Evolutionary conservation across 2,113 vertebrate species (phyloP).

Genomic region (Pomatorhinus ruficollis): DNA sequence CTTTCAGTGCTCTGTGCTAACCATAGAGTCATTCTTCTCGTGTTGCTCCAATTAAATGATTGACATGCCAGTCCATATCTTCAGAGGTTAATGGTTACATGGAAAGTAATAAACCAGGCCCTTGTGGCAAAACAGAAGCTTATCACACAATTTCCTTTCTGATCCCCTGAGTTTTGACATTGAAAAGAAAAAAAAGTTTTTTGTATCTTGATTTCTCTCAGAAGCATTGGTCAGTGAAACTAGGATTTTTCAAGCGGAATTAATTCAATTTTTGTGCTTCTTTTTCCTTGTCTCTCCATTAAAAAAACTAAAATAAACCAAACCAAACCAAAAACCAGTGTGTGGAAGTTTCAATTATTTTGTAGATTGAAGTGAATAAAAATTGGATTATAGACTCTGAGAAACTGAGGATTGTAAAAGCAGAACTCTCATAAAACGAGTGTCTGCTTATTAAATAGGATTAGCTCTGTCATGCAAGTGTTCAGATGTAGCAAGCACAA

Average conservation of each 20-base stretch:
- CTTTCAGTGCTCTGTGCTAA: background rate
- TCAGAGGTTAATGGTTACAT: background rate
- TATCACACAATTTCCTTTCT: background rate
- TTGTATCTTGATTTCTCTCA: background rate
- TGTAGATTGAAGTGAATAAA: constrained; percentile 11
- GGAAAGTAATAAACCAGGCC: background rate
- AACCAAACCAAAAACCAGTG: background rate
- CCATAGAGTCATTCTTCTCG: background rate
- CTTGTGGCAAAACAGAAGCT: background rate
- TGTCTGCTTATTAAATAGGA: constrained; percentile 34
- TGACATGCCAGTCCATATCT: background rate
- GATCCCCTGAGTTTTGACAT: background rate
- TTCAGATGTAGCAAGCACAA: background rate
- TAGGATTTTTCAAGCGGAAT: background rate
- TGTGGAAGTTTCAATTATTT: background rate
- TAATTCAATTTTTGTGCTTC: background rate
- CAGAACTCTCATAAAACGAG: background rate
- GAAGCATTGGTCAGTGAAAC: background rate
- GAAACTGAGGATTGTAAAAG: background rate
- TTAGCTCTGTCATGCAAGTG: background rate
- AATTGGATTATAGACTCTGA: constrained; percentile 20
- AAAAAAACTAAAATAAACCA: background rate
- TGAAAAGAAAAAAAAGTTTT: background rate
- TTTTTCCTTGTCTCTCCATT: background rate
- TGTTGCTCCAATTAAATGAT: background rate